Conservation (phyloP, 2,888 invertebrate genomes). For the Euplagia quadripunctaria region DNA sequence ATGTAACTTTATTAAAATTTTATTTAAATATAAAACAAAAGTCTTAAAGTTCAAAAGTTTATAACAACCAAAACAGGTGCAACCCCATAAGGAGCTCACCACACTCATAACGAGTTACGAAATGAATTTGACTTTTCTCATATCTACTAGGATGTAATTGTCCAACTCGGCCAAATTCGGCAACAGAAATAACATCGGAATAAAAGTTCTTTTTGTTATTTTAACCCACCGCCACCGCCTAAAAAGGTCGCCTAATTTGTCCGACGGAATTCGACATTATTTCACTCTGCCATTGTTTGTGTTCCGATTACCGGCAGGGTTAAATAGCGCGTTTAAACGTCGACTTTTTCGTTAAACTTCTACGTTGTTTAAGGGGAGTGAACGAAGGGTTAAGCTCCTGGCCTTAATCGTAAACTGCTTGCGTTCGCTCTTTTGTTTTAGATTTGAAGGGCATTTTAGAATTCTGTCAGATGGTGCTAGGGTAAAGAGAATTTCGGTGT, state of each 20-base stretch:
- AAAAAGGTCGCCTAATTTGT: conserved; percentile 85
- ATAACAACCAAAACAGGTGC: conserved; percentile 33
- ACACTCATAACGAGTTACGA: conserved; percentile 43
- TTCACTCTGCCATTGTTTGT: conserved; percentile 83
- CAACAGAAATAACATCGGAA: conserved; percentile 58
- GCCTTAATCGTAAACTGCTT: conserved; percentile 79
- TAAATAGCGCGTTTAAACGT: conserved; percentile 82
- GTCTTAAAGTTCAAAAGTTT: conserved; percentile 21
- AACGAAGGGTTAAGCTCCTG: conserved; percentile 79
- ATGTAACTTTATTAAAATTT: conserved; percentile 14
- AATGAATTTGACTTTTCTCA: conserved; percentile 49
- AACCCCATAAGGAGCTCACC: conserved; percentile 34
- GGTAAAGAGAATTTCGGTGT: conserved; percentile 48
- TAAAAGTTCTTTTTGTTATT: conserved; percentile 76
- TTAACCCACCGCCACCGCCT: conserved; percentile 66
- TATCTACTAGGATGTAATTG: conserved; percentile 48
- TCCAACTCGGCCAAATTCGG: conserved; percentile 44
- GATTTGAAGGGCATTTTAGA: conserved; percentile 58
- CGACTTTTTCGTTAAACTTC: conserved; percentile 82
- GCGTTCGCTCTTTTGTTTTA: conserved; percentile 71
- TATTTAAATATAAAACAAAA: conserved; percentile 3
- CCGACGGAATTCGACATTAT: conserved; percentile 84
- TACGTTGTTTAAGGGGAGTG: conserved; percentile 73
- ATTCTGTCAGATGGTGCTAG: conserved; percentile 46
- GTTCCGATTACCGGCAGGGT: conserved; percentile 83